These are phyloP conservation scores for Meloe dianella DNA, from an alignment of 2,888 invertebrate genomes.

Conservation along the genomic window DNA sequence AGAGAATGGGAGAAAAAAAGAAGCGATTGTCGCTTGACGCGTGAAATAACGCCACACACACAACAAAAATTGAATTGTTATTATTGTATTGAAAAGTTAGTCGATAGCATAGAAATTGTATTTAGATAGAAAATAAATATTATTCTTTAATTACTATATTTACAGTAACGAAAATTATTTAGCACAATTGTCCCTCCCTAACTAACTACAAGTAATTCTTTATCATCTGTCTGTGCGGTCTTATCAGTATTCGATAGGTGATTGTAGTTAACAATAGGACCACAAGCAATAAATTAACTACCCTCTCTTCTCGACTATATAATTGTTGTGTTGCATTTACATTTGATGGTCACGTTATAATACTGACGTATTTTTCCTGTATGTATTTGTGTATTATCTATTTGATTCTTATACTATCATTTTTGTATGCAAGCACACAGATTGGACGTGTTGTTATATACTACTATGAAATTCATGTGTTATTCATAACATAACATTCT, in stretches of 20 bases:
- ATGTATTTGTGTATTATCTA: constrained; percentile 14
- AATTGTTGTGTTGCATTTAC: constrained; percentile 21
- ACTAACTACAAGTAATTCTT: neutral
- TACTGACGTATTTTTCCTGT: constrained; percentile 51
- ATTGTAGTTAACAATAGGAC: constrained; percentile 58
- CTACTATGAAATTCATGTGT: constrained; percentile 54
- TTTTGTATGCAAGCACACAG: constrained; percentile 47
- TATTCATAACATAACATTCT: constrained; percentile 51
- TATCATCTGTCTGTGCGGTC: constrained; percentile 50
- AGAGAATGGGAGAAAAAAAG: constrained; percentile 37
- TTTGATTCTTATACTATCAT: constrained; percentile 2
- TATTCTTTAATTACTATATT: constrained; percentile 50
- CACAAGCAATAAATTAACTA: constrained; percentile 59
- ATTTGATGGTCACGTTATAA: constrained; percentile 43
- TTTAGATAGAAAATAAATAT: constrained; percentile 53
- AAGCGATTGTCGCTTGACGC: constrained; percentile 47
- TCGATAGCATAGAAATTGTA: constrained; percentile 45
- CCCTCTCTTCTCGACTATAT: constrained; percentile 50
- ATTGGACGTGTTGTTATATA: constrained; percentile 43
- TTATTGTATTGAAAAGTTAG: neutral
- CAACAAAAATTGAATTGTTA: neutral
- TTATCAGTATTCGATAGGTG: constrained; percentile 53
- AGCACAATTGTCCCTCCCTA: neutral
- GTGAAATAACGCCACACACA: constrained; percentile 41
- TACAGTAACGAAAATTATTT: neutral